Evolutionary conservation across 2,113 vertebrate species (phyloP), one percentile per base, ranked within the genome.

Genomic region (Melozone crissalis): DNA sequence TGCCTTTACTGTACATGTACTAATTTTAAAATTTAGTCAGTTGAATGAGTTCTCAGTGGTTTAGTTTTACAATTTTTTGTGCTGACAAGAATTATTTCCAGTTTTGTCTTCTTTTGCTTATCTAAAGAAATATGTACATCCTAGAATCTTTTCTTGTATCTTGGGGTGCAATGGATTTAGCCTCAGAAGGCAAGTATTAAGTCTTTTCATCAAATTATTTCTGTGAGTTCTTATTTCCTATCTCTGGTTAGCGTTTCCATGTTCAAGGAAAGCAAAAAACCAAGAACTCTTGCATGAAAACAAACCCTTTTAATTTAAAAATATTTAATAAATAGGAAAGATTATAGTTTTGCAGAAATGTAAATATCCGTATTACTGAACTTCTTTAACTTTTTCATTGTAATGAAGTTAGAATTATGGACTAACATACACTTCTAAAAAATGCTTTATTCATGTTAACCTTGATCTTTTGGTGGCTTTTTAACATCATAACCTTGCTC

Each of bases 211-310:
- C 27, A 54, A 16, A 31, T 5, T 2, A 30, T 58, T 63, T 73
- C 24, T 77, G 24, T 49, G 12, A 72, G 15, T n/a, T 81, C 12
- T 51, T 66, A 31, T 8, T 79, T 87, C 28, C 11, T 68, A 4
- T 68, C 72, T 62, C 54, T 62, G 18, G 47, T 54, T 71, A 71
- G 21, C 1, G 0, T 78, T 93, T 76, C n/a, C 11, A 18, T 11
- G 5, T 37, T 67, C 57, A 52, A 66, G 19, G 11, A 51, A 62
- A 76, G 57, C 16, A 67, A 55, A 33, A 20, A 51, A 54, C 4
- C 14, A 66, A n/a, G 63, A 43, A 3, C 5, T 0, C 2, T 58
- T 7, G 3, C 1, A 5, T 66, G 26, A 43, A 58, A 68, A 46
- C 13, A 76, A 81, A 13, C 11, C 1, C 3, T 52, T 72, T 52